These are phyloP conservation scores for Pyrrhia umbra DNA, from an alignment of 2,888 invertebrate genomes.

Conservation along the genomic window DNA sequence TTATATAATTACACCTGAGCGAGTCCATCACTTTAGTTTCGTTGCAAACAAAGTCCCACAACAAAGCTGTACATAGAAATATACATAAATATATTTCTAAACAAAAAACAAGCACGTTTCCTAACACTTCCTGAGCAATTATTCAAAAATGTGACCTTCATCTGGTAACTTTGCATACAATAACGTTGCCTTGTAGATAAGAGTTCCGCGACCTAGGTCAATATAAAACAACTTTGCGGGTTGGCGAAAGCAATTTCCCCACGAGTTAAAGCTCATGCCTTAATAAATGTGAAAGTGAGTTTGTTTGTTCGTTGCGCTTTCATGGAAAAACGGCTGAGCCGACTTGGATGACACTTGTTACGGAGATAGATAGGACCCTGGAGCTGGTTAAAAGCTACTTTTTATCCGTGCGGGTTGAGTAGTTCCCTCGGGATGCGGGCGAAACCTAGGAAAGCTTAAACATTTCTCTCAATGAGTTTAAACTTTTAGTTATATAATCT, in stretches of 20 bases:
- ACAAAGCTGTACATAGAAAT: not conserved
- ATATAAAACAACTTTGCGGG: not conserved
- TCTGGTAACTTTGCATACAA: not conserved
- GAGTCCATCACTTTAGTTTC: not conserved
- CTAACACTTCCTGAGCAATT: not conserved
- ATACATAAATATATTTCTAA: not conserved
- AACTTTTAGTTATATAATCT: not conserved
- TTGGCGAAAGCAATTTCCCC: constrained; percentile 7
- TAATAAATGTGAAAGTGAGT: no score
- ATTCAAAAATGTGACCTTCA: constrained; percentile 4
- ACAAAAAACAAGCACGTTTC: not conserved
- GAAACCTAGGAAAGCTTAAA: no score
- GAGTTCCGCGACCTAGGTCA: constrained; percentile 17
- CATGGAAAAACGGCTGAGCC: no score
- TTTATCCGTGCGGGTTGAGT: no score
- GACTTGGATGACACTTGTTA: no score
- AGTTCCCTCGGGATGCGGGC: no score
- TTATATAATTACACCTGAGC: not conserved
- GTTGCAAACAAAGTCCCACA: not conserved
- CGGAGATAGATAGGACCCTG: no score
- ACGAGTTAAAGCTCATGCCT: constrained; percentile 20
- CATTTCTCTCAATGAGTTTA: no score
- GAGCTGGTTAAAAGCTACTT: no score
- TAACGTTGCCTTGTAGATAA: not conserved
- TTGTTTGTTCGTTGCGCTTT: no score